A percentile compares a stretch with the other conserved stretches of the same genome.
These are phyloP conservation scores for Pediacus dermestoides DNA, from an alignment of 2,888 invertebrate species.

Conservation along the genomic window DNA sequence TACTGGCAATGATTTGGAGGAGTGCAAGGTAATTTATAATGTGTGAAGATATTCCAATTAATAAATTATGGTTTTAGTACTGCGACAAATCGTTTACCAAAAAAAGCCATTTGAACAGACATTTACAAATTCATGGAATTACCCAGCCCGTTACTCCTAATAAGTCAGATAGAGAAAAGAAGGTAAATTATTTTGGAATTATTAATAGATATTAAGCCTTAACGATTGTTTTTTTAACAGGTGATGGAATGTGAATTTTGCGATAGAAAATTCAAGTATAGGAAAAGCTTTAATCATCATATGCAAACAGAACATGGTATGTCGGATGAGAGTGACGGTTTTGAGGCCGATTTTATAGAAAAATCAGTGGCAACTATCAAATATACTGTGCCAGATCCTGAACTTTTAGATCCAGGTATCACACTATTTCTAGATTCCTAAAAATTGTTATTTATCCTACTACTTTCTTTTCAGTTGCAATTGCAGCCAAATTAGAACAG, in stretches of 20 bases:
- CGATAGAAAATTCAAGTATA: constrained; percentile 49
- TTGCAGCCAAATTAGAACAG: constrained; percentile 4
- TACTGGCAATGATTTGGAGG: constrained; percentile 51
- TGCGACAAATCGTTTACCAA: constrained; percentile 45
- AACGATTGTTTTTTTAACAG: constrained; percentile 26
- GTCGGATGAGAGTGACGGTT: constrained; percentile 42
- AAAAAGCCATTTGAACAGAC: constrained; percentile 41
- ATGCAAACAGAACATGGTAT: constrained; percentile 49
- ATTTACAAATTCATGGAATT: constrained; percentile 41
- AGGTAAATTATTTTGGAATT: constrained; percentile 23
- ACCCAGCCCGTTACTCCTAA: constrained; percentile 12
- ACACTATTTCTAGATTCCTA: no score
- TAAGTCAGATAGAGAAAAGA: constrained; percentile 34
- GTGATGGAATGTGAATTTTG: constrained; percentile 50
- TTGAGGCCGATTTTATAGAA: no score
- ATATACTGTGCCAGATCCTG: no score
- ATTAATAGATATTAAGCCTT: not conserved
- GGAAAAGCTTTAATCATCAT: constrained; percentile 48
- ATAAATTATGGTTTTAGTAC: constrained; percentile 27
- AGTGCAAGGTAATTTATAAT: constrained; percentile 36
- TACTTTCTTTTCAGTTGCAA: no score
- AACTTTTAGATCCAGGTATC: no score
- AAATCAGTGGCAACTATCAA: no score
- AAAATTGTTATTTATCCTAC: no score
- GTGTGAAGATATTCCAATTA: constrained; percentile 5